These are phyloP conservation scores for Drosophila nebulosa DNA, from an alignment of 1,140 invertebrate genomes.

Conservation along the genomic window DNA sequence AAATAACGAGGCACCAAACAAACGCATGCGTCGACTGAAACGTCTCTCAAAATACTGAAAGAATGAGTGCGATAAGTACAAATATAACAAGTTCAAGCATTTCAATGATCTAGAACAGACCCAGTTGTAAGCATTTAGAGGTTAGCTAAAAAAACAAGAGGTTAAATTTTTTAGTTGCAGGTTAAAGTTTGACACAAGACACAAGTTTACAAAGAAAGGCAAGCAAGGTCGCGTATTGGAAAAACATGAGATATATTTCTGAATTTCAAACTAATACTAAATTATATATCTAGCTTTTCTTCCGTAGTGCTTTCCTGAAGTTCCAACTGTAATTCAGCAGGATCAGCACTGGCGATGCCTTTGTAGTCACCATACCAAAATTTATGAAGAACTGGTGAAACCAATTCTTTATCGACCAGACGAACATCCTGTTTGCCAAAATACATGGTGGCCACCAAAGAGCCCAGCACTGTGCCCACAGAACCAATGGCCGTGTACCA, in stretches of 20 bases:
- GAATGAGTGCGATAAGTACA: slow-evolving; percentile 62
- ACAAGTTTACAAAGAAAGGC: slow-evolving; percentile 22
- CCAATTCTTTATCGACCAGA: slow-evolving; percentile 46
- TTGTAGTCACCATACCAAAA: slow-evolving; percentile 56
- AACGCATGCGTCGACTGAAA: slow-evolving; percentile 87
- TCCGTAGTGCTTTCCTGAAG: slow-evolving; percentile 21
- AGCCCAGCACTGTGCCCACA: slow-evolving; percentile 38
- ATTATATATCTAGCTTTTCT: slow-evolving; percentile 7
- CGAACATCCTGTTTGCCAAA: slow-evolving; percentile 58
- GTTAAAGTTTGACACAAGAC: background rate
- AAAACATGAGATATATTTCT: slow-evolving; percentile 9
- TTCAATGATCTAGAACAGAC: background rate
- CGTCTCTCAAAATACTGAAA: slow-evolving; percentile 90
- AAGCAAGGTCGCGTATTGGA: background rate
- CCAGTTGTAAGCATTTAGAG: slow-evolving; percentile 5
- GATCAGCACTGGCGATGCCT: slow-evolving; percentile 25
- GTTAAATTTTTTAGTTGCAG: slow-evolving; percentile 1
- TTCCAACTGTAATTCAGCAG: background rate
- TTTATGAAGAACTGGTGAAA: slow-evolving; percentile 40
- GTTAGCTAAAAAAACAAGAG: slow-evolving; percentile 8
- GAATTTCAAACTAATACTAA: background rate
- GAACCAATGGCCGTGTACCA: slow-evolving; percentile 80
- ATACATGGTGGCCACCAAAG: slow-evolving; percentile 52
- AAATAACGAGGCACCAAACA: slow-evolving; percentile 88
- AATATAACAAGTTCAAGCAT: background rate